Base-by-base conservation (phyloP, 2,113 vertebrate species). In the Tachuris rubrigastra region DNA sequence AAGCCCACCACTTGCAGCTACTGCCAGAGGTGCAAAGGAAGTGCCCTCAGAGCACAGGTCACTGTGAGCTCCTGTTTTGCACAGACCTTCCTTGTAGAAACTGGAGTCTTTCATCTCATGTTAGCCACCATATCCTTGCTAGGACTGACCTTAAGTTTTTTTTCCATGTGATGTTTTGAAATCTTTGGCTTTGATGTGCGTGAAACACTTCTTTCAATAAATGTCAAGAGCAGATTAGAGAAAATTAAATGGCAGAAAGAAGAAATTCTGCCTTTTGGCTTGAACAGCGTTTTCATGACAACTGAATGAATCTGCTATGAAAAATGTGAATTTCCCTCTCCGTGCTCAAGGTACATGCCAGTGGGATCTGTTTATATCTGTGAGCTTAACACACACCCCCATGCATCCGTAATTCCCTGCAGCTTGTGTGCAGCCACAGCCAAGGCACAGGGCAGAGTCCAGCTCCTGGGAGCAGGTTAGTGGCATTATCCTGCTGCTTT, bases 181-280 rank as follows among this genome's bases (percentile, higher is more conserved):
- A 88, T 88, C 82, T 88, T 95, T 93, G 71, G 75, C 85, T 96
- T 94, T 96, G 95, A 87, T 77, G 63, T 94, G 72, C 6, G 0
- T 82, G 74, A 94, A 94, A 84, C 67, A 71, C 46, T 90, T 41
- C 67, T 91, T 94, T 87, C 94, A 89, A 93, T 90, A 95, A 96
- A 96, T 96, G 95, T 95, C 91, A 96, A 55, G 85, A 89, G 87
- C 78, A 89, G 93, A 94, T 91, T 96, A 93, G 91, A 96, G 93
- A 85, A 94, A 96, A 96, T 94, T 93, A 94, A 96, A 79, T 3
- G 15, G 77, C 5, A 4, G 87, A 75, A 91, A 83, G 78, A 89
- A 89, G 55, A 84, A 76, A 75, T 59, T 67, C 60, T 69, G 77
- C 85, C 89, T 96, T 95, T 87, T 91, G 93, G 71, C 81, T 96